Base-by-base conservation (phyloP, 1,140 invertebrate genomes). In the Tetragnatha versicolor region DNA sequence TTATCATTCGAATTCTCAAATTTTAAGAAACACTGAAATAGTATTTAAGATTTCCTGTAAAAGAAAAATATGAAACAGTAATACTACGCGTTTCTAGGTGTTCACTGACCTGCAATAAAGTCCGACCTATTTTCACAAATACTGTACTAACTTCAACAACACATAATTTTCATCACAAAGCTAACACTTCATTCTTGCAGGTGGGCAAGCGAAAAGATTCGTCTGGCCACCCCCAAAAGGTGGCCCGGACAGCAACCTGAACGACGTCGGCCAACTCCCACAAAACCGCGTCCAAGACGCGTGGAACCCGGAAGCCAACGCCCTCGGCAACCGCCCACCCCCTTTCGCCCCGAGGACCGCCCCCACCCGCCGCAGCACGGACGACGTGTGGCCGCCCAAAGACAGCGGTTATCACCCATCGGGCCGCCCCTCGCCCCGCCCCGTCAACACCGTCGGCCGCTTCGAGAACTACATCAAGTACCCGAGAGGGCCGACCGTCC, bases 381-480 rank as follows among this genome's bases (percentile, higher is more conserved):
- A 78, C n/a, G 75, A 78, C 5, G 27, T 78, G 0, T 78, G 75
- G 75, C 75, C 75, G 17, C 75, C 75, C 10, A 66, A 45, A 53
- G 61, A 29, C 7, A 78, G 75, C n/a, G 65, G 68, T 25, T 78
- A 69, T 39, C 61, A 68, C 31, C 31, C 37, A 0, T 22, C 14
- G 9, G 14, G 20, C 4, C 14, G 20, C 9, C 12, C 27, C 6
- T 42, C 47, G 4, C 75, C 75, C 2, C 14, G 31, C 3, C 75
- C 75, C n/a, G 65, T 78, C 4, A 68, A 55, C 10, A 33, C 63
- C 35, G 29, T 78, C 4, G 75, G 75, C 6, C 14, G 75, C 10
- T 78, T 78, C 25, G 75, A 78, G 51, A 63, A 78, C 51, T 78
- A 78, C 51, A 78, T 78, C n/a, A 68, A 65, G 25, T 78, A 39